phyloP scores from a whole-genome alignment of 2,113 vertebrate genomes.

The Cisticola juncidis region DNA sequence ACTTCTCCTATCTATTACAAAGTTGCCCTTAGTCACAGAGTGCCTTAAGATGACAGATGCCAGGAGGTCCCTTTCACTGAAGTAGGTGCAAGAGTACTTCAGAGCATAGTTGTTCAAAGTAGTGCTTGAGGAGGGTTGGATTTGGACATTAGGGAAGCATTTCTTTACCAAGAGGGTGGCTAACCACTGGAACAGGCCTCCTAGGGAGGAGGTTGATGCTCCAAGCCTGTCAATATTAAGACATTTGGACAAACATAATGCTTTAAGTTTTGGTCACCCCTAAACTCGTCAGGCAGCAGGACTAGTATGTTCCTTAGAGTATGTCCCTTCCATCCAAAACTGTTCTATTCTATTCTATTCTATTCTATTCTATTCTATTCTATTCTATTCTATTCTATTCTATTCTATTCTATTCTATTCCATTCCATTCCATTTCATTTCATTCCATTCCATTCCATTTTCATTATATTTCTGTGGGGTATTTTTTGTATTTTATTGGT shows the following conservation, averaged over 20 bases:
- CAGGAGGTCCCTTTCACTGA: not conserved
- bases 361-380: not conserved
- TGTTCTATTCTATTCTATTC: not conserved
- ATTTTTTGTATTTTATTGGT: not conserved
- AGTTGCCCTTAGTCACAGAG: not conserved
- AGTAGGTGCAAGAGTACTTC: not conserved
- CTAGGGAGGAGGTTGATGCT: rapidly evolving
- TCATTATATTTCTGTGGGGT: not conserved
- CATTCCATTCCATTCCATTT: not conserved
- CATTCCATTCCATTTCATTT: not conserved
- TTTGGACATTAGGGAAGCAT: not conserved
- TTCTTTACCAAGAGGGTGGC: not conserved
- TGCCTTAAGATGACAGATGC: not conserved
- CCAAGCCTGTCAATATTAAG: not conserved
- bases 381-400: not conserved
- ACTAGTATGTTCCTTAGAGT: not conserved
- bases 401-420: not conserved
- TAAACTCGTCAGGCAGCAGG: not conserved
- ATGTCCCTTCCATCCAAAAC: not conserved
- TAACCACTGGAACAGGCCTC: not conserved
- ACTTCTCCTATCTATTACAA: not conserved
- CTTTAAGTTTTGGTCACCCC: not conserved
- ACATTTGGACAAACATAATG: not conserved
- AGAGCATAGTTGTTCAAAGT: not conserved
- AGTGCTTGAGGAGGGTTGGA: rapidly evolving